Evolutionary conservation across 1,140 invertebrate genomes (phyloP), one percentile per base, ranked within the genome.

Genomic region (Gonioctena quinquepunctata): DNA sequence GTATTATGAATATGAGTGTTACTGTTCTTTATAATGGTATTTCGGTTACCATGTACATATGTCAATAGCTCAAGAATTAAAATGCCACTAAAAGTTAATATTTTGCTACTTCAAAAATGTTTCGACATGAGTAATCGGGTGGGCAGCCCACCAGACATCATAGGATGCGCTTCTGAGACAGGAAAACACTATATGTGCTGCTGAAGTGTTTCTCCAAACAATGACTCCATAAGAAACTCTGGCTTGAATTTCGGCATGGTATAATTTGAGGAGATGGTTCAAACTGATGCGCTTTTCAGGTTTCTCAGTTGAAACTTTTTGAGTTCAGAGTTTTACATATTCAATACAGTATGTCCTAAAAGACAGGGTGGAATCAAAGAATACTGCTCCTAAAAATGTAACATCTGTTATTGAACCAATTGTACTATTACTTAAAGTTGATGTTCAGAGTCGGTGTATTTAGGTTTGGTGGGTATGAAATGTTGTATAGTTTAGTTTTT

Each of bases 291-390:
- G 18, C 61, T 42, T 63, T 63, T 63, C n/a, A 0, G 7, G 6
- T 19, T 33, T 63, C 61, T 33, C 42, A 33, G 13, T 63, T 63
- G 61, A 33, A 49, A 42, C 27, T 50, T 63, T 33, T 49, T 23
- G 56, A 16, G 23, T 59, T 59, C 56, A 59, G 16, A 59, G 6
- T 26, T 59, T 26, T 23, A 59, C 56, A 21, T 59, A 22, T 59
- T 59, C 23, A 59, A 22, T 59, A 22, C 56, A 59, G 23, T 0
- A 59, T 6, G 3, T 26, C n/a, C n/a, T n/a, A n/a, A 1, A 27
- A 16, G n/a, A 59, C 56, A 59, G 56, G 16, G 56, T 59, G n/a
- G 23, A 27, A 22, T 25, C 8, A 26, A 59, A 59, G 23, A 59
- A 1, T 27, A 59, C n/a, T n/a, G n/a, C 56, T 59, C 23, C 56